Percentiles rank a stretch among this genome's conserved stretches.
Conservation (phyloP, 2,113 vertebrate genomes). For the Halcyon malimbica region DNA sequence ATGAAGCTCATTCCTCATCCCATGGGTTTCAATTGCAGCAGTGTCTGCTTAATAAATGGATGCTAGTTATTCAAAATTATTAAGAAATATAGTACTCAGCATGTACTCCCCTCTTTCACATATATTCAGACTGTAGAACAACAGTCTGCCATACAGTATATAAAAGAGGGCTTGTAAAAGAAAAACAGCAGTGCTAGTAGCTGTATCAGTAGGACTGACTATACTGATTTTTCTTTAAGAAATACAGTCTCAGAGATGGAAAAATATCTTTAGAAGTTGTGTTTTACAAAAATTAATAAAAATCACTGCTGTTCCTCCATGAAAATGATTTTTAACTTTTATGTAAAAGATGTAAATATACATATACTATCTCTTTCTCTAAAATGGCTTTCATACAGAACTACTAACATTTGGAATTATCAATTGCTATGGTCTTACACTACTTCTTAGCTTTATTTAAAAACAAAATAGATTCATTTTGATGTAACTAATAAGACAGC, state of each 20-base stretch:
- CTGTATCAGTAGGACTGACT: neutral
- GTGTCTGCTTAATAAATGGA: neutral
- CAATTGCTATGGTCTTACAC: rapidly evolving
- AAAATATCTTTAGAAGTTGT: neutral
- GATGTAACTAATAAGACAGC: neutral
- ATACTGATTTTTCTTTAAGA: neutral
- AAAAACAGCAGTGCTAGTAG: neutral
- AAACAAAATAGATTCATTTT: neutral
- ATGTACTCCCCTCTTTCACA: neutral
- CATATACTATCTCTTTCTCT: neutral
- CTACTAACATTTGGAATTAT: neutral
- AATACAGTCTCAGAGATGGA: neutral
- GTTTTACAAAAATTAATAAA: neutral
- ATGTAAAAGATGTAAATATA: neutral
- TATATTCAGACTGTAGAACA: neutral
- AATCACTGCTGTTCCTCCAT: neutral
- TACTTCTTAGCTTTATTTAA: neutral
- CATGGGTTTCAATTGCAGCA: neutral
- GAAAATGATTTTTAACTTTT: neutral
- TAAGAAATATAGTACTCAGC: neutral
- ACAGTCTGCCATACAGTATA: neutral
- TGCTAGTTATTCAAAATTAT: neutral
- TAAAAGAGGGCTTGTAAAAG: neutral
- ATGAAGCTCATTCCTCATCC: constrained; percentile 11
- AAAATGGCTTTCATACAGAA: neutral